Evolutionary conservation across 2,113 vertebrate genomes (phyloP).

Genomic region (Melanerpes formicivorus): DNA sequence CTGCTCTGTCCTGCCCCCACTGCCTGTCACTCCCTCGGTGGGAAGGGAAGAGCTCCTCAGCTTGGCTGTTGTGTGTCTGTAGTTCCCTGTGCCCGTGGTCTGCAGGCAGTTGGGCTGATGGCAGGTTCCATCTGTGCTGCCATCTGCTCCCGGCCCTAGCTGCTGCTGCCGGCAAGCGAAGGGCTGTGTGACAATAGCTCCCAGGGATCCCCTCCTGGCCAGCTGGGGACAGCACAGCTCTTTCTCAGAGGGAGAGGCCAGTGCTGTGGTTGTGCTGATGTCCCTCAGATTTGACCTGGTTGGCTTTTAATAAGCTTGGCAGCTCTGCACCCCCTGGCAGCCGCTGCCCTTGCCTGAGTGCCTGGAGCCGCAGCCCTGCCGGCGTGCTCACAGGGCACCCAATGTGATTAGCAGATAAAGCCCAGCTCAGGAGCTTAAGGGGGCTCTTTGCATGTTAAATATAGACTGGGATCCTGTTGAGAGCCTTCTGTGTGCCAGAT

Average conservation of each 20-base stretch:
- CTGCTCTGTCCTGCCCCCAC: too few relatives aligned
- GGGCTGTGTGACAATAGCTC: not conserved
- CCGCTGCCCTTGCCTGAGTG: not conserved
- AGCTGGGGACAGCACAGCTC: not conserved
- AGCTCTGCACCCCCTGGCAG: not conserved
- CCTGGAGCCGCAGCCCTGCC: fast-evolving
- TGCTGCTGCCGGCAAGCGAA: not conserved
- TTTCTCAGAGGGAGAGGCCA: too few relatives aligned
- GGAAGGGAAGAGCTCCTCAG: too few relatives aligned
- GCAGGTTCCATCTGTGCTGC: not conserved
- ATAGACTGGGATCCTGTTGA: not conserved
- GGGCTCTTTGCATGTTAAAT: not conserved
- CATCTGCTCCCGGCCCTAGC: not conserved
- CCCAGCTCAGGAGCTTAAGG: not conserved
- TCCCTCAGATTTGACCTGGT: not conserved
- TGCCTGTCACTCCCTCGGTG: fast-evolving
- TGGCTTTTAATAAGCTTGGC: fast-evolving
- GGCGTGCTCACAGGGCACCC: not conserved
- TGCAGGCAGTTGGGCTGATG: not conserved
- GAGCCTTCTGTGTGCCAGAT: constrained; percentile 9
- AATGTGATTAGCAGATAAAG: not conserved
- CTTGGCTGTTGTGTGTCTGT: fast-evolving
- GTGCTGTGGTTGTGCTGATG: not conserved
- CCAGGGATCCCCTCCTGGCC: not conserved
- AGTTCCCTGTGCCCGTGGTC: not conserved